Evolutionary conservation across 2,113 vertebrate genomes (phyloP), one percentile per base, ranked within the genome.

Genomic region (Amblyopsis rosae): DNA sequence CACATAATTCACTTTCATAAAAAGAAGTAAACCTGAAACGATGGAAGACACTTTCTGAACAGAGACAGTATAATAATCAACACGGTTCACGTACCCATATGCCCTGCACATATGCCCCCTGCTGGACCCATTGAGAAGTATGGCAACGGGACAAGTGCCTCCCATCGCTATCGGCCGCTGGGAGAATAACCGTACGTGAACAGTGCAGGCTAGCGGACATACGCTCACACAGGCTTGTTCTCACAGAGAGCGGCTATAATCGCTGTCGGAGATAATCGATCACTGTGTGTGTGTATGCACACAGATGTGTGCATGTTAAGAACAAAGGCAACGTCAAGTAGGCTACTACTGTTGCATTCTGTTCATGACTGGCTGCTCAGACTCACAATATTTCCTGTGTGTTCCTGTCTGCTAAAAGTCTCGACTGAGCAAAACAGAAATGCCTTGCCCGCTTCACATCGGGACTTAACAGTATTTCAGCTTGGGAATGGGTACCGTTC

Each of bases 101-200:
- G 80, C 84, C 78, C 85, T 77, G 86, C 82, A 88, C 84, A 86
- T 26, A 26, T 86, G 80, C 81, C 66, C 79, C 76, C 74, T 74
- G 73, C 76, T 92, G 91, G 90, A 87, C 88, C 90, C 86, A 79
- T 41, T 45, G 68, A 78, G 66, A 66, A 79, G 75, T 75, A 85
- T 73, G 72, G 16, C 76, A 62, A 67, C 84, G 59, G 74, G 75
- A 72, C 41, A 68, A 72, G 67, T 19, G 10, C 10, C 8, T 41
- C 35, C 10, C 35, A 26, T 12, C 56, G 12, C 53, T n/a, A 16
- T 49, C 50, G 16, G 13, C 48, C 56, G 59, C 67, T 58, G 64
- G 55, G 45, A 59, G 3, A 16, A 45, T 5, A 1, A 51, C 46
- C 53, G 74, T 57, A 54, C 76, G 66, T 0, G 4, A 62, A 76